Evolutionary conservation across 1,140 invertebrate species (phyloP).

Genomic region (Andrena cerasifolii): DNA sequence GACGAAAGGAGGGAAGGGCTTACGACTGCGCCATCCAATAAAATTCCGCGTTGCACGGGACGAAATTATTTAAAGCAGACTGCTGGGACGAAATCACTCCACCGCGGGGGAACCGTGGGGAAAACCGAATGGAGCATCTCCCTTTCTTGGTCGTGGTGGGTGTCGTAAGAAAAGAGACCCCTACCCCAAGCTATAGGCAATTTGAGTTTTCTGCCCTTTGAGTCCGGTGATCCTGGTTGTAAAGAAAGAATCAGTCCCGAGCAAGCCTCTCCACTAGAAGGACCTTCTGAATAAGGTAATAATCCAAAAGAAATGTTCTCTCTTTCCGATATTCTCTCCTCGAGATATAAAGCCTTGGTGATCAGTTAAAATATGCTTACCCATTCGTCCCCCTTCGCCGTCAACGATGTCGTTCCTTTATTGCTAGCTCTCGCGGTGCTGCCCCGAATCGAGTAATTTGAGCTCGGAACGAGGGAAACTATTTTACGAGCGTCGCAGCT

Average conservation of each 20-base stretch:
- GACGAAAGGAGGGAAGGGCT: constrained; percentile 14
- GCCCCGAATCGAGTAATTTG: neutral
- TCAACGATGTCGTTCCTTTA: neutral
- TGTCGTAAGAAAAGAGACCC: constrained; percentile 49
- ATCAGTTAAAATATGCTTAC: constrained; percentile 43
- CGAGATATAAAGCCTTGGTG: neutral
- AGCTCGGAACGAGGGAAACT: neutral
- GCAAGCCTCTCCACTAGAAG: constrained; percentile 27
- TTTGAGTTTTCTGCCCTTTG: constrained; percentile 52
- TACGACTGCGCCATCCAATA: constrained; percentile 44
- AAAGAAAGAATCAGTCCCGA: constrained; percentile 41
- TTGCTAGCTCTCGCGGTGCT: neutral
- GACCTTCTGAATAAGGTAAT: constrained; percentile 26
- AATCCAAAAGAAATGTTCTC: constrained; percentile 24
- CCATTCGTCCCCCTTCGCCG: neutral
- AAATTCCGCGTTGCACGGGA: constrained; percentile 47
- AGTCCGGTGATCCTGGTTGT: constrained; percentile 43
- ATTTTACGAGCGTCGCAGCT: neutral
- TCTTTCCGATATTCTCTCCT: neutral
- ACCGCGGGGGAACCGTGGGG: neutral
- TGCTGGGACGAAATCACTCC: constrained; percentile 32
- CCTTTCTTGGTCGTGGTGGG: constrained; percentile 24
- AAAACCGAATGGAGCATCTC: constrained; percentile 17
- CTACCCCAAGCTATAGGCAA: constrained; percentile 29
- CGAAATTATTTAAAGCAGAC: constrained; percentile 62